phyloP scores from a whole-genome alignment of 1,140 invertebrate genomes.

The Aphelenchoides avenae region DNA sequence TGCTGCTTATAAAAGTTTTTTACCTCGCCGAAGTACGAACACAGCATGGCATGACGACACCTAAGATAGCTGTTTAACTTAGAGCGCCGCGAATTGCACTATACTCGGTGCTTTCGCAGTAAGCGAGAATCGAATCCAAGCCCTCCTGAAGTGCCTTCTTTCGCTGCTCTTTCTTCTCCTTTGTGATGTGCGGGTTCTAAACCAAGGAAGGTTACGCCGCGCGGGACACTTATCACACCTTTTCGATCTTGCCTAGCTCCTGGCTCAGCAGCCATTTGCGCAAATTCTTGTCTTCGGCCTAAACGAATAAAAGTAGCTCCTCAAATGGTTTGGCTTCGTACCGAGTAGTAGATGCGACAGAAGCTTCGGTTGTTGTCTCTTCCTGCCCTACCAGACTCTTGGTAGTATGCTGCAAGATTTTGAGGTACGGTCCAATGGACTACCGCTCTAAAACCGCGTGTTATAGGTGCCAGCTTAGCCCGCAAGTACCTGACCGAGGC shows the following conservation, averaged over 20 bases:
- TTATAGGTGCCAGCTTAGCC: slow-evolving; percentile 2
- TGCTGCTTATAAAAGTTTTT: too few species aligned
- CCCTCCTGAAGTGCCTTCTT: slow-evolving; percentile 19
- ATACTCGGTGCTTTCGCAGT: slow-evolving; percentile 16
- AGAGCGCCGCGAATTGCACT: slow-evolving; percentile 2
- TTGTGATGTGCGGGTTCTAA: slow-evolving; percentile 26
- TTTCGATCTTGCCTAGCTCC: neutral
- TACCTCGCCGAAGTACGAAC: slow-evolving; percentile 31
- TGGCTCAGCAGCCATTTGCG: neutral
- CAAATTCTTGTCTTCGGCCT: slow-evolving; percentile 12
- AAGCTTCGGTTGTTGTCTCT: slow-evolving; percentile 28
- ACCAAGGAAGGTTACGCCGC: slow-evolving; percentile 9
- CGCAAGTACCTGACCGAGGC: slow-evolving; percentile 65
- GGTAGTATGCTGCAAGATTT: slow-evolving; percentile 86
- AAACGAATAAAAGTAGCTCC: slow-evolving; percentile 23
- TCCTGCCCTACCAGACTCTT: slow-evolving; percentile 78
- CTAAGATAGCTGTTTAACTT: slow-evolving; percentile 1
- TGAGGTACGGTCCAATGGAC: slow-evolving; percentile 21
- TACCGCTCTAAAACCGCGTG: slow-evolving; percentile 46
- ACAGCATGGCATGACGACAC: slow-evolving; percentile 29
- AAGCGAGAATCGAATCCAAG: slow-evolving; percentile 30
- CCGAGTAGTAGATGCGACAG: slow-evolving; percentile 33
- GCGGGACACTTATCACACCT: neutral
- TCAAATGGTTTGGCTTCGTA: slow-evolving; percentile 48
- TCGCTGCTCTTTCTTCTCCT: slow-evolving; percentile 29